Evolutionary conservation across 2,888 invertebrate species (phyloP), one percentile per base, ranked within the genome.

Genomic region (Gymnosoma rotundatum): DNA sequence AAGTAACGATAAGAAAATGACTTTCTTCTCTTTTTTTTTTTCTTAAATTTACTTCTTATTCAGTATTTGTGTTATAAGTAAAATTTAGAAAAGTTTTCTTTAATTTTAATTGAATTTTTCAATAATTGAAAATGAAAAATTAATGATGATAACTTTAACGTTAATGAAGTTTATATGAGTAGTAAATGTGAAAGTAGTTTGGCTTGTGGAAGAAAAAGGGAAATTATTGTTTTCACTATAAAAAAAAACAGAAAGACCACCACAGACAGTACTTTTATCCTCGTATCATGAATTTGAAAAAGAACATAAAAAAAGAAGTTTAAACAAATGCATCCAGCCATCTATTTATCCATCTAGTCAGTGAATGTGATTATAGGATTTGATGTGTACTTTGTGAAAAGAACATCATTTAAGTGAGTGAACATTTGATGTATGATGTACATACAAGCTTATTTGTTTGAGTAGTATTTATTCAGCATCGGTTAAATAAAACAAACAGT

Each of bases 401-500:
- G 74, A 52, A 73, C 73, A 61, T 58, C 52, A 52, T 64, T 63
- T 25, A 25, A 21, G 32, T 56, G 36, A 21, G 32, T 56, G 36
- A 50, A 66, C 61, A 64, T 63, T 63, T 78, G 54, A 45, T 78
- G 78, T 38, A 20, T 56, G 58, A 63, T 42, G 12, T 74, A 25
- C 16, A 18, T 74, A 42, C 18, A 32, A 52, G 54, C 67, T 21
- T 32, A 66, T 50, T 50, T 42, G 48, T 42, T 69, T 78, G n/a
- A 48, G 3, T 75, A 50, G 45, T 58, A 64, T 63, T 70, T 78
- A 54, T 61, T 63, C 56, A 73, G 72, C 52, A 66, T 72, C 79
- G 79, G 48, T 66, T 72, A 20, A 42, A 79, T 73, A 66, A 79
- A 79, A 79, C 64, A 72, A 66, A 73, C 60, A 54, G 73, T 81